phyloP scores from a whole-genome alignment of 2,888 invertebrate species.

The Phragmatobia fuliginosa region DNA sequence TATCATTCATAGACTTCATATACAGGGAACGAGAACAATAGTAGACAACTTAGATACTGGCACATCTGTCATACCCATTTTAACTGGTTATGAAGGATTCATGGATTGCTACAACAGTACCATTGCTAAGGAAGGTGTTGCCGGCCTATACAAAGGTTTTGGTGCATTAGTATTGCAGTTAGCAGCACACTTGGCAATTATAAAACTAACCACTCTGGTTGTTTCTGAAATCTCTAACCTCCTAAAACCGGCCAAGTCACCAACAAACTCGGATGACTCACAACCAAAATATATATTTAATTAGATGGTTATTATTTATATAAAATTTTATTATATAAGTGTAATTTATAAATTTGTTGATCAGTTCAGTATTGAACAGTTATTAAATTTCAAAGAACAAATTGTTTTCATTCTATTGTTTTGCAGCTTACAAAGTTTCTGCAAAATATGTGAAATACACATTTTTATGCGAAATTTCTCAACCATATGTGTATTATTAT shows the following conservation, averaged over 20 bases:
- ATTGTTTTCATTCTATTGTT: conserved; percentile 34
- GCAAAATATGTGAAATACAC: conserved; percentile 21
- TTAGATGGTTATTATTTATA: conserved; percentile 57
- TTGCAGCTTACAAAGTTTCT: background rate
- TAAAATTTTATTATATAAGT: conserved; percentile 54
- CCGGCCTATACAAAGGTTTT: conserved; percentile 98
- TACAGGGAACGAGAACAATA: conserved; percentile 97
- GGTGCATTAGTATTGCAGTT: conserved; percentile 97
- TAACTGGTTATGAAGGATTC: conserved; percentile 96
- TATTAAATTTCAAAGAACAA: conserved; percentile 41
- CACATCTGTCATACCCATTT: conserved; percentile 95
- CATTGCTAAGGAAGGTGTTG: conserved; percentile 93
- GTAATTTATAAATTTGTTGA: conserved; percentile 44
- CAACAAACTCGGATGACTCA: conserved; percentile 78
- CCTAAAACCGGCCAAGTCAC: conserved; percentile 84
- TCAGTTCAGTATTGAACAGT: conserved; percentile 33
- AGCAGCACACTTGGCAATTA: conserved; percentile 93
- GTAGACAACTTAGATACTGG: conserved; percentile 99
- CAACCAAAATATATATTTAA: conserved; percentile 82
- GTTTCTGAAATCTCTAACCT: conserved; percentile 88
- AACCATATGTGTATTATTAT: background rate
- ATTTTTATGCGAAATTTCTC: background rate
- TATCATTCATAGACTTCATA: conserved; percentile 93
- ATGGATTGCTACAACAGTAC: conserved; percentile 96
- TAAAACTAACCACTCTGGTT: conserved; percentile 91